Evolutionary conservation across 2,797 vertebrate species (phyloP).

Genomic region (Anguilla obscura): DNA sequence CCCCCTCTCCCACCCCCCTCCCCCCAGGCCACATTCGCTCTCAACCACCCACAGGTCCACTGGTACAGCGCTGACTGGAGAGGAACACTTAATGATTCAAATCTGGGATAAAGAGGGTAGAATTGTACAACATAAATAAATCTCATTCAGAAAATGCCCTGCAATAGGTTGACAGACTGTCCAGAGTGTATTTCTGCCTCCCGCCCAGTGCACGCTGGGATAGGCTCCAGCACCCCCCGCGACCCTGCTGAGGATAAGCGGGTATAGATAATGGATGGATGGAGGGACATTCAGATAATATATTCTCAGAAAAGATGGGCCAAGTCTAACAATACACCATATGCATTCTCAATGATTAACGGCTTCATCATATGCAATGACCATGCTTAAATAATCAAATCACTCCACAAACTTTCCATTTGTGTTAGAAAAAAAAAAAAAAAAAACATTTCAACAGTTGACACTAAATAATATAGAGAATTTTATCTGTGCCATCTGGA

Average conservation of each 20-base stretch:
- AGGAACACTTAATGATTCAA: background rate
- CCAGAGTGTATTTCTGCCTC: no score
- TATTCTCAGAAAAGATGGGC: no score
- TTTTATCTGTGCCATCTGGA: conserved; percentile 19
- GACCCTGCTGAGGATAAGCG: no score
- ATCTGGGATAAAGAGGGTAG: background rate
- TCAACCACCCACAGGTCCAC: no score
- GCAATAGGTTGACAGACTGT: no score
- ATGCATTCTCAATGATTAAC: background rate
- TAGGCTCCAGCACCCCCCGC: no score
- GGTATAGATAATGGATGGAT: no score
- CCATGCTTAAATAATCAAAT: background rate
- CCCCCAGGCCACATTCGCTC: no score
- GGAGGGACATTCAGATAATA: no score
- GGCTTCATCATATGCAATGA: background rate
- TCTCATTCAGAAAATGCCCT: no score
- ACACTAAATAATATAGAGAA: background rate
- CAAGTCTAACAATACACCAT: background rate
- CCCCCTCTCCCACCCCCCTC: no score
- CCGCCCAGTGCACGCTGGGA: no score
- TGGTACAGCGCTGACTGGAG: background rate
- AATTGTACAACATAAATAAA: background rate
- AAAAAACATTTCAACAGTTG: background rate
- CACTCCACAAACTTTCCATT: background rate
- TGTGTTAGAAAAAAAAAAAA: background rate